Evolutionary conservation across 2,797 vertebrate species (phyloP).

Genomic region (Clarias fuscus): DNA sequence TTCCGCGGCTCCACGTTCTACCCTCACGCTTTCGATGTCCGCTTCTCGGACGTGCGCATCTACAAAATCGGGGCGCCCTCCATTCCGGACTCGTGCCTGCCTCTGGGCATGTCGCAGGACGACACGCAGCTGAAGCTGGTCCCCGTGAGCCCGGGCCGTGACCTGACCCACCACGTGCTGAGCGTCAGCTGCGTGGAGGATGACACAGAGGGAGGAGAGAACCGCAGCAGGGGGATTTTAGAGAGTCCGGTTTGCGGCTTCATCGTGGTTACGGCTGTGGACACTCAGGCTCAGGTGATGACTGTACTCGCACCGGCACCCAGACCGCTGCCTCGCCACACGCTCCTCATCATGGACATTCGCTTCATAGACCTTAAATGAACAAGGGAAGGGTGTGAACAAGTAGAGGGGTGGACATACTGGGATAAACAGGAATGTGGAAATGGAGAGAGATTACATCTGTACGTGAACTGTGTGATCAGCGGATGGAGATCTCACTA

Average conservation of each 20-base stretch:
- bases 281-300: slow-evolving; percentile 90
- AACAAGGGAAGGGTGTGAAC: neutral
- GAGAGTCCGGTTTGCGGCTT: slow-evolving; percentile 87
- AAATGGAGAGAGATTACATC: slow-evolving; percentile 23
- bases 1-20: slow-evolving; percentile 91
- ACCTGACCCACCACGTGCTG: slow-evolving; percentile 94
- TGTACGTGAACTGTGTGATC: slow-evolving; percentile 2
- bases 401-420: neutral
- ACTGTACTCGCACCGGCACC: slow-evolving; percentile 93
- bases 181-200: slow-evolving; percentile 88
- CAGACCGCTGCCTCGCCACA: slow-evolving; percentile 89
- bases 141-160: slow-evolving; percentile 91
- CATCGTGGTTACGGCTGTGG: slow-evolving; percentile 93
- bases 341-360: slow-evolving; percentile 98
- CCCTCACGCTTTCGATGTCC: slow-evolving; percentile 94
- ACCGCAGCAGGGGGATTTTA: slow-evolving; percentile 68
- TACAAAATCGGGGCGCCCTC: slow-evolving; percentile 97
- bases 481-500: neutral
- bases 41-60: slow-evolving; percentile 95
- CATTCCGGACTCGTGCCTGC: slow-evolving; percentile 95
- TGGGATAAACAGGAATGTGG: slow-evolving; percentile 12
- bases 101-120: slow-evolving; percentile 96
- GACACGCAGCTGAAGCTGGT: slow-evolving; percentile 98
- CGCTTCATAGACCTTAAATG: slow-evolving; percentile 96
- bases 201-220: slow-evolving; percentile 66